Evolutionary conservation across 2,113 vertebrate genomes (phyloP).

Genomic region (Polypterus senegalus): DNA sequence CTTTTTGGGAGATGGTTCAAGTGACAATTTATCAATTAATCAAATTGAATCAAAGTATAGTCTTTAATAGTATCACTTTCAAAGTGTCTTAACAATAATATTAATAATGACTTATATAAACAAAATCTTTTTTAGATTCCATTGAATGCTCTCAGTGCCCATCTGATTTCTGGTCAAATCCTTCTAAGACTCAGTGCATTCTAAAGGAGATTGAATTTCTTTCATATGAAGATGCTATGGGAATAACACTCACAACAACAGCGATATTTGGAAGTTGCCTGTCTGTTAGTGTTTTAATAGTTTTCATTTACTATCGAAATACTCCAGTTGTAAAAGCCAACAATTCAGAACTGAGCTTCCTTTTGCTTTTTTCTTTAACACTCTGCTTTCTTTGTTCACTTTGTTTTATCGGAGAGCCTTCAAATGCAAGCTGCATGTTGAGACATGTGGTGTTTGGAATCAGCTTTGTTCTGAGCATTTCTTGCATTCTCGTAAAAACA

Average conservation of each 20-base stretch:
- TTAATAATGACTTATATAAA: too few species aligned
- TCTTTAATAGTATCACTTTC: too few species aligned
- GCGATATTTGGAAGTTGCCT: slow-evolving; percentile 3
- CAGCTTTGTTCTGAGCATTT: slow-evolving; percentile 3
- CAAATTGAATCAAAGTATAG: too few species aligned
- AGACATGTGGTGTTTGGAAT: too few species aligned
- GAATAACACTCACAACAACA: slow-evolving; percentile 3
- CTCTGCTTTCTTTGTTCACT: slow-evolving; percentile 9
- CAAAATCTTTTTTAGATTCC: slow-evolving; percentile 4
- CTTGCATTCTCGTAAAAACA: slow-evolving; percentile 4
- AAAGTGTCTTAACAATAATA: too few species aligned
- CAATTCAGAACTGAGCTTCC: slow-evolving; percentile 6
- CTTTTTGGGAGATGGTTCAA: too few species aligned
- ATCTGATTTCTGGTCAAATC: slow-evolving; percentile 3
- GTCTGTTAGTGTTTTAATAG: slow-evolving; percentile 1
- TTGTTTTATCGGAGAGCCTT: slow-evolving; percentile 1
- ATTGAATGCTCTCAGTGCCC: slow-evolving; percentile 1
- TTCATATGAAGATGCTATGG: slow-evolving; percentile 6
- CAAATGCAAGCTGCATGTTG: not conserved
- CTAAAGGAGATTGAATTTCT: slow-evolving; percentile 9
- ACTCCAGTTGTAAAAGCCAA: slow-evolving; percentile 2
- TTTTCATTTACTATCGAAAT: slow-evolving; percentile 10
- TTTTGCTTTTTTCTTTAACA: not conserved
- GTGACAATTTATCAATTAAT: too few species aligned
- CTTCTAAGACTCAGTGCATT: not conserved